These are phyloP conservation scores for Limnodromus scolopaceus DNA, from an alignment of 2,797 vertebrate species.

Conservation along the genomic window DNA sequence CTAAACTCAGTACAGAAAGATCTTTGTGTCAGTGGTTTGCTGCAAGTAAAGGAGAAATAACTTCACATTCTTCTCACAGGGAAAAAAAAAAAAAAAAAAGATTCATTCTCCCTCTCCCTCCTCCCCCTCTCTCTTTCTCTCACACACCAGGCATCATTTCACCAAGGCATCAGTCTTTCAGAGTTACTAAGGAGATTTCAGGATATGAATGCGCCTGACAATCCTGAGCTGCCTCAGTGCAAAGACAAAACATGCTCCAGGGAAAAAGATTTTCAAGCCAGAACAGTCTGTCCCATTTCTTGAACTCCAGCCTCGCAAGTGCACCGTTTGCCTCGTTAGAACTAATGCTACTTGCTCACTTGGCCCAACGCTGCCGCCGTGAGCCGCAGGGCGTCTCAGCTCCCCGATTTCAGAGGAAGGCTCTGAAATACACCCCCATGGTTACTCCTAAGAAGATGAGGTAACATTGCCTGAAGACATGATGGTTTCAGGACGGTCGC, in stretches of 20 bases:
- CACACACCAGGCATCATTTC: slow-evolving; percentile 58
- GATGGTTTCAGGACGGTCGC: slow-evolving; percentile 87
- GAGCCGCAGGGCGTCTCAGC: slow-evolving; percentile 30
- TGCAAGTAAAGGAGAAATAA: slow-evolving; percentile 62
- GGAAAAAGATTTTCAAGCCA: slow-evolving; percentile 57
- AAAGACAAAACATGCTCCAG: slow-evolving; percentile 77
- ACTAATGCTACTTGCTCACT: slow-evolving; percentile 63
- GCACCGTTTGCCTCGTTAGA: slow-evolving; percentile 69
- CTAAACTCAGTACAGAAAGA: slow-evolving; percentile 39
- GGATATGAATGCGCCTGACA: slow-evolving; percentile 63
- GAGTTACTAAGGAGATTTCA: slow-evolving; percentile 66
- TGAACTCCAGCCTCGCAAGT: slow-evolving; percentile 71
- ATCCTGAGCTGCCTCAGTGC: slow-evolving; percentile 76
- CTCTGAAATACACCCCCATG: slow-evolving; percentile 17
- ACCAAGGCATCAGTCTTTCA: slow-evolving; percentile 65
- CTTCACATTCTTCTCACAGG: slow-evolving; percentile 66
- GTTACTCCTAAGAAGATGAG: slow-evolving; percentile 81
- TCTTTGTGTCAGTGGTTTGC: slow-evolving; percentile 60
- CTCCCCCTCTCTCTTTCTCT: slow-evolving; percentile 33
- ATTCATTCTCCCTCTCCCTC: slow-evolving; percentile 24
- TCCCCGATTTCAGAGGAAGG: slow-evolving; percentile 15
- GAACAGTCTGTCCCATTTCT: slow-evolving; percentile 61
- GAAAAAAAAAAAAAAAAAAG: neutral
- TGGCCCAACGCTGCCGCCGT: neutral
- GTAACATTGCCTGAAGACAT: slow-evolving; percentile 89